Conservation (phyloP, 2,113 vertebrate species). For the Myodes glareolus region DNA sequence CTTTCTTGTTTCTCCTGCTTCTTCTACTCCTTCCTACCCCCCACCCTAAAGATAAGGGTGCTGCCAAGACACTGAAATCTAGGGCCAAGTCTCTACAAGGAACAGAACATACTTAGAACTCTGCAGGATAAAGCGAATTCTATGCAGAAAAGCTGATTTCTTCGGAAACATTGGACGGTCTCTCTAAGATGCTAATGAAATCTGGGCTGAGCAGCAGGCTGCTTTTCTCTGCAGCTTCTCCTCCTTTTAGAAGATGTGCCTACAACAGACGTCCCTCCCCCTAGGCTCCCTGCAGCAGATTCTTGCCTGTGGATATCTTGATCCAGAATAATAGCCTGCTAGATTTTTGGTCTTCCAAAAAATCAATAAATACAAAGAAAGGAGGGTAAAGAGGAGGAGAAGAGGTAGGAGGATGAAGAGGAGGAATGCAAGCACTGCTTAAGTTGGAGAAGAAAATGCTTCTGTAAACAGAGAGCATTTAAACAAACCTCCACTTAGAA, state of each 20-base stretch:
- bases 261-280: slow-evolving; percentile 42
- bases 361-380: no score
- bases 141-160: slow-evolving; percentile 51
- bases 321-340: not conserved
- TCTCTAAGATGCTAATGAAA: slow-evolving; percentile 52
- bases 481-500: slow-evolving; percentile 38
- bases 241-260: not conserved
- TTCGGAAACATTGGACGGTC: slow-evolving; percentile 46
- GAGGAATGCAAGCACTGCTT: not conserved
- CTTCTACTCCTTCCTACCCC: not conserved
- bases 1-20: not conserved
- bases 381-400: not conserved
- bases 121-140: not conserved
- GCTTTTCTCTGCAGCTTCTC: not conserved
- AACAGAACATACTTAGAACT: slow-evolving; percentile 11
- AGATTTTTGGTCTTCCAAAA: not conserved
- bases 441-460: slow-evolving; percentile 48
- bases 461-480: slow-evolving; percentile 43
- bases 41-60: not conserved
- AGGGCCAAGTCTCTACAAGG: not conserved
- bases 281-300: not conserved
- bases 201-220: slow-evolving; percentile 63
- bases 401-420: not conserved
- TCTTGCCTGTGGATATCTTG: not conserved
- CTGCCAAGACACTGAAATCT: not conserved